These are phyloP conservation scores for Aporophyla nigra DNA, from an alignment of 2,888 invertebrate genomes.

Conservation along the genomic window DNA sequence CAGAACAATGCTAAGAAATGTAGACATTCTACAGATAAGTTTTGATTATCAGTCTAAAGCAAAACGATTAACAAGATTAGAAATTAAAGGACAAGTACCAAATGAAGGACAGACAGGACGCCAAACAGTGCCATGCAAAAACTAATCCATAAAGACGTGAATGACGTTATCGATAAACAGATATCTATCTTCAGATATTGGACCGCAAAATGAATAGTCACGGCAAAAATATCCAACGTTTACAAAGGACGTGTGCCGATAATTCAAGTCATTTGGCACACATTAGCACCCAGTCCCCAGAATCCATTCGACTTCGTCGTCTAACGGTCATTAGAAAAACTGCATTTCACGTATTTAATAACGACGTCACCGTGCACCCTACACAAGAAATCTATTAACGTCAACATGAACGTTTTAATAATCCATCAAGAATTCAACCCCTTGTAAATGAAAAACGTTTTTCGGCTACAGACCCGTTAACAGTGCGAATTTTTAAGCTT, in stretches of 20 bases:
- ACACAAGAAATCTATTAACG: conserved; percentile 88
- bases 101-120: background rate
- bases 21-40: background rate
- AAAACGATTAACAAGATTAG: conserved; percentile 9
- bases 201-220: conserved; percentile 59
- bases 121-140: conserved; percentile 29
- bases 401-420: conserved; percentile 83
- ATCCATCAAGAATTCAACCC: conserved; percentile 82
- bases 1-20: background rate
- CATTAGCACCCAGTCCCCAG: conserved; percentile 75
- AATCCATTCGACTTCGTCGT: conserved; percentile 67
- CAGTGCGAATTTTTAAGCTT: conserved; percentile 45
- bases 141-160: conserved; percentile 35
- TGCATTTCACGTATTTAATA: conserved; percentile 90
- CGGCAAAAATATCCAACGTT: conserved; percentile 61
- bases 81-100: background rate
- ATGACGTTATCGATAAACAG: conserved; percentile 51
- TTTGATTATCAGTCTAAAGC: background rate
- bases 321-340: conserved; percentile 84
- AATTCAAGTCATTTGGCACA: conserved; percentile 81
- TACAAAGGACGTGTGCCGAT: conserved; percentile 70
- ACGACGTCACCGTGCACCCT: conserved; percentile 83
- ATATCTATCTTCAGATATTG: conserved; percentile 49
- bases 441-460: conserved; percentile 69
- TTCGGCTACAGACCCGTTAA: conserved; percentile 40